Evolutionary conservation across 2,113 vertebrate genomes (phyloP).

Genomic region (Colaptes auratus): DNA sequence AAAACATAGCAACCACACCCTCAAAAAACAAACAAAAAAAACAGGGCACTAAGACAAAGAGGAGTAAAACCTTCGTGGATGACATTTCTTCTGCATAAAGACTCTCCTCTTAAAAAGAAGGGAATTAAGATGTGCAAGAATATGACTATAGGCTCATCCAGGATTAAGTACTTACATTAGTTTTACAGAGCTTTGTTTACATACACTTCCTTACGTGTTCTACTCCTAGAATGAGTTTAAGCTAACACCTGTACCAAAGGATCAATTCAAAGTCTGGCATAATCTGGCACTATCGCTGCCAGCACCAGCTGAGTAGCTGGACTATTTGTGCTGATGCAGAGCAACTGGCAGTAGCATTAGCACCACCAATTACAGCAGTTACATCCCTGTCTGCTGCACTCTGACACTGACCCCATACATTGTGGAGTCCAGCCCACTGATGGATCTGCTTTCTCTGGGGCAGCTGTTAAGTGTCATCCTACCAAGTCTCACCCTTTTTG

Average conservation of each 20-base stretch:
- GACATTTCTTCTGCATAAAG: neutral
- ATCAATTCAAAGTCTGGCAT: neutral
- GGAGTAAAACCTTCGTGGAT: neutral
- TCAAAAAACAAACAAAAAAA: neutral
- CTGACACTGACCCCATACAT: neutral
- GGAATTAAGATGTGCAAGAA: neutral
- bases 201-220: neutral
- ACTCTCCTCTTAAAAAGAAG: neutral
- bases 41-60: neutral
- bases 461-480: neutral
- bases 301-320: neutral
- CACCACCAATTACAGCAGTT: neutral
- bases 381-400: fast-evolving
- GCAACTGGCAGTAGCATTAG: neutral
- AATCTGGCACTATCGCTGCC: neutral
- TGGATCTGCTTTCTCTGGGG: neutral
- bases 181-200: neutral
- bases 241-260: neutral
- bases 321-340: neutral
- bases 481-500: fast-evolving
- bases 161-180: neutral
- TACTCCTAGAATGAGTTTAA: neutral
- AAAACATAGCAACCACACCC: too few species aligned
- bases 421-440: neutral
- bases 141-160: neutral